Percentiles rank a stretch among this genome's conserved stretches.
Evolutionary conservation across 2,113 vertebrate species (phyloP).

Genomic region (Calcarius ornatus): DNA sequence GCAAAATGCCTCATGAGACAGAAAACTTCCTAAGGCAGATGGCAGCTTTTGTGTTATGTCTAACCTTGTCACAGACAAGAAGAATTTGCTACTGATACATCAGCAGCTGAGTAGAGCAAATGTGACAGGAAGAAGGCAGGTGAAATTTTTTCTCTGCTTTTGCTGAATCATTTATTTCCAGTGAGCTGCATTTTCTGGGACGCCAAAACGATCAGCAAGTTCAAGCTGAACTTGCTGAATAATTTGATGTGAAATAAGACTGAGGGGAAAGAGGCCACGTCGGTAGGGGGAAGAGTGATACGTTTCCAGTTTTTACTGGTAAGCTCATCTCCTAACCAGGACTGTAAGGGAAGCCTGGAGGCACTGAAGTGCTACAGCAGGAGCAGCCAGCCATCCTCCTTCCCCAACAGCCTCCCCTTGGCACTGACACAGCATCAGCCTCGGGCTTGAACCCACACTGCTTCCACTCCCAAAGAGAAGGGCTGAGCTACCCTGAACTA

Average conservation of each 20-base stretch:
- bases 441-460: neutral
- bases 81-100: neutral
- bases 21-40: neutral
- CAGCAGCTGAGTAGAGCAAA: neutral
- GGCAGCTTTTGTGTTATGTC: neutral
- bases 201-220: fast-evolving
- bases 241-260: neutral
- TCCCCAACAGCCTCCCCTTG: neutral
- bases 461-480: neutral
- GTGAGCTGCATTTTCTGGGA: neutral
- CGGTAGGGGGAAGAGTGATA: neutral
- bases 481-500: neutral
- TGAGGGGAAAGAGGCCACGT: neutral
- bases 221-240: neutral
- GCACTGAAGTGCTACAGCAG: neutral
- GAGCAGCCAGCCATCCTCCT: neutral
- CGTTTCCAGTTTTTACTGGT: neutral
- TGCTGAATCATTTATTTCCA: neutral
- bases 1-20: neutral
- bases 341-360: neutral
- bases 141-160: neutral
- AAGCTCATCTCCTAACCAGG: fast-evolving
- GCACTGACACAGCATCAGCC: neutral
- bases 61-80: constrained; percentile 21
- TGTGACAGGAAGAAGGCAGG: neutral